Base-by-base conservation (phyloP, 2,113 vertebrate genomes). In the Xenus cinereus region DNA sequence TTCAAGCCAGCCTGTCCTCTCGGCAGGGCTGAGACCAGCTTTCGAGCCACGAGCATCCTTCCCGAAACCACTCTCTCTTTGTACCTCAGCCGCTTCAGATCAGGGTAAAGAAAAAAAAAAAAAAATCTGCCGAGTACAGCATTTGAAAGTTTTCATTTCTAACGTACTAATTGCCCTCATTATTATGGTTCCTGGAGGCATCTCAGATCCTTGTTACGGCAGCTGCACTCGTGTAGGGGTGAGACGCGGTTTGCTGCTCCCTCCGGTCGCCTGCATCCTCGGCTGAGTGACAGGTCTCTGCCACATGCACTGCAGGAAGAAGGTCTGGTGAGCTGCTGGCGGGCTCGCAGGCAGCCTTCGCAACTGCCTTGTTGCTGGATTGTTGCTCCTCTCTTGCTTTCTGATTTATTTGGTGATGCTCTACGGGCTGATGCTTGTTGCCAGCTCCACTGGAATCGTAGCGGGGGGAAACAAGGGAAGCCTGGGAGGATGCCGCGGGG, bases 181-280 rank as follows among this genome's bases (percentile, higher is more conserved):
- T 97, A 96, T 90, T 91, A 68, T n/a, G 54, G 63, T 14, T 95
- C 93, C 95, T 97, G 90, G 78, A 87, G 95, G 92, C 67, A 94
- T 56, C 93, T 93, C 28, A 2, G 37, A 43, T 94, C 72, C 82
- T 69, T 77, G 66, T 80, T 79, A 93, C 2, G 2, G 90, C 67
- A 93, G 87, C 84, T 77, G 90, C 66, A 57, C 5, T 26, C 0
- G 0, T 35, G 54, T 20, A 63, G 63, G 71, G 82, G 54, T 37
- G 81, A 83, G 93, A 68, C 46, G 74, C 1, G 28, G 59, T 71
- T 88, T 86, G 78, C 67, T 89, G 73, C 77, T 93, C 87, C 89
- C 89, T 64, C 54, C 3, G 13, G 87, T 85, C 19, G 2, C 66
- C 78, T 14, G 81, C 74, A n/a, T 41, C 69, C 57, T 85, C 0